Base-by-base conservation (phyloP, 1,140 invertebrate genomes). In the Drosophila equinoxialis region DNA sequence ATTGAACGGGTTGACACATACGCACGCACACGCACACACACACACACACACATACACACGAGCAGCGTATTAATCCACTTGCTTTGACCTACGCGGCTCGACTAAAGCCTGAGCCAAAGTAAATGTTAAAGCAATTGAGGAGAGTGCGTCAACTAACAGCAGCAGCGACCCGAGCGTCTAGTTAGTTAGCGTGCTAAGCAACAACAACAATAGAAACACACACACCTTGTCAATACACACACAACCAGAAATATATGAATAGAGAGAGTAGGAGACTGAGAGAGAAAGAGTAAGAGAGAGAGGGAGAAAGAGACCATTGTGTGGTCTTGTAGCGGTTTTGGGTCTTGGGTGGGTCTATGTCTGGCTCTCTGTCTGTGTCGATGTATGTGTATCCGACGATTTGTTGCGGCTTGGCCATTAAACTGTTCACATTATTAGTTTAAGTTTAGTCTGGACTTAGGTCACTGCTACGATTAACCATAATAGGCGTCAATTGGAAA, bases 401-500 rank as follows among this genome's bases (percentile, higher is more conserved):
- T 79, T 83, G 79, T 62, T 86, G 83, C 79, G 83, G 82, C 83
- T 86, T 87, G 82, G 82, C 83, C 84, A 78, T 87, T 89, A 89
- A 89, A 89, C 80, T 84, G 80, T 74, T 70, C 80, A 84, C 84
- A 81, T 89, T 89, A 89, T 84, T 89, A 89, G 84, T 89, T 89
- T 89, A 90, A 89, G 84, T 79, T 77, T 72, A 69, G 85, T 90
- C 68, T 77, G 77, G 85, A 84, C 84, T 89, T 89, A 85, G 84
- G 84, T 89, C 84, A 89, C 69, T 89, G 84, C 84, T 89, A 84
- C 84, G 84, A 90, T 89, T 89, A 89, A 90, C 74, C 85, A 71
- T 89, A 89, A 89, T 89, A 78, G 84, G 84, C 84, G 84, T 81
- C 80, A 89, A 89, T 89, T 89, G 84, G 81, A 89, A 89, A 89